Evolutionary conservation across 2,797 vertebrate species (phyloP).

Genomic region (Erethizon dorsatum): DNA sequence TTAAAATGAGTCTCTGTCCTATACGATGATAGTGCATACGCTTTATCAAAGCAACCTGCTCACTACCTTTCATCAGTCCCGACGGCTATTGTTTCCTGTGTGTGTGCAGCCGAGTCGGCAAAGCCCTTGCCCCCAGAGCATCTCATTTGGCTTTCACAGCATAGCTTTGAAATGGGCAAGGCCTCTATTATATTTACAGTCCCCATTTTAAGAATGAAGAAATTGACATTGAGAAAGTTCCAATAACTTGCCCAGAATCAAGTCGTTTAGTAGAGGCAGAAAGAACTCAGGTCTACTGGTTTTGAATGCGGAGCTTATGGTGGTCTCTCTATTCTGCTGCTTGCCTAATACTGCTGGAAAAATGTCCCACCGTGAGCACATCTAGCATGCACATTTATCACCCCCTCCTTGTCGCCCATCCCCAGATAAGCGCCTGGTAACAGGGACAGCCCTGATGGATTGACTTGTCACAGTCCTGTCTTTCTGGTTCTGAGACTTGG

Average conservation of each 20-base stretch:
- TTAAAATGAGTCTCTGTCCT: neutral
- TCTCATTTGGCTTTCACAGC: neutral
- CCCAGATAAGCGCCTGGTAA: neutral
- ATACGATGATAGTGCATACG: neutral
- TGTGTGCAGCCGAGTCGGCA: neutral
- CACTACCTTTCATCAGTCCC: neutral
- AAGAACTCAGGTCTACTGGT: neutral
- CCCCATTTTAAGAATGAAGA: conserved; percentile 6
- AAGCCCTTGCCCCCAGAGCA: neutral
- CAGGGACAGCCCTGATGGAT: neutral
- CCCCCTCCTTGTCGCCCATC: neutral
- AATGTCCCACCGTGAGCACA: neutral
- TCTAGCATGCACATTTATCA: neutral
- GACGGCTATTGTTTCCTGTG: neutral
- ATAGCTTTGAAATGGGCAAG: conserved; percentile 52
- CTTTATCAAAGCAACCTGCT: neutral
- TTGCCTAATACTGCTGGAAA: neutral
- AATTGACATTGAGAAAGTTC: neutral
- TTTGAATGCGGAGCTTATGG: neutral
- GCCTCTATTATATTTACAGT: conserved; percentile 5
- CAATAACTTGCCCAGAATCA: neutral
- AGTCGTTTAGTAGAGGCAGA: neutral
- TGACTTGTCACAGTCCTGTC: neutral
- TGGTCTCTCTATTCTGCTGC: neutral
- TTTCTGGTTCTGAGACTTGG: neutral